Percentiles rank a stretch among this genome's conserved stretches.
These are phyloP conservation scores for Drosophila borborema DNA, from an alignment of 2,888 invertebrate species.

Conservation along the genomic window DNA sequence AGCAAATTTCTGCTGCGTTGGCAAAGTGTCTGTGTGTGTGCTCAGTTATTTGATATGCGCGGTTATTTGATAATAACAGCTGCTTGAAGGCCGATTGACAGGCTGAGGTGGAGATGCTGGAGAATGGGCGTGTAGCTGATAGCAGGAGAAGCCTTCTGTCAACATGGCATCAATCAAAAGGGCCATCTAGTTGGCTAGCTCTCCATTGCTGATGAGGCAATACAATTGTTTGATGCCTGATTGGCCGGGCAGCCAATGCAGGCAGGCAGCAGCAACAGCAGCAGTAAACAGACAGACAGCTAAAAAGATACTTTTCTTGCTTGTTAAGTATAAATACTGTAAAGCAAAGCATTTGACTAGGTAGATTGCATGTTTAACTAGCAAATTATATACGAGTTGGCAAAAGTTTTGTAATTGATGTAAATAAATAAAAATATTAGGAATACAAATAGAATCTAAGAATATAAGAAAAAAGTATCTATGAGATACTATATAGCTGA, in stretches of 20 bases:
- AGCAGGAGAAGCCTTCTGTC: constrained; percentile 29
- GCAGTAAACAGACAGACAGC: constrained; percentile 23
- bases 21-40: constrained; percentile 69
- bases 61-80: constrained; percentile 79
- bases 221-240: constrained; percentile 69
- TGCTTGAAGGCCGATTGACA: constrained; percentile 42
- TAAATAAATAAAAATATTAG: too few species aligned
- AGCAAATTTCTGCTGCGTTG: constrained; percentile 59
- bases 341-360: background rate
- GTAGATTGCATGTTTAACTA: background rate
- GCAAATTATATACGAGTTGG: background rate
- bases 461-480: too few species aligned
- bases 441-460: background rate
- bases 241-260: constrained; percentile 54
- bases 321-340: constrained; percentile 8
- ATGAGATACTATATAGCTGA: too few species aligned
- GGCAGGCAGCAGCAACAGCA: constrained; percentile 9
- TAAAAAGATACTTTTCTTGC: constrained; percentile 29
- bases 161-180: constrained; percentile 66
- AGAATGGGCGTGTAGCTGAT: background rate
- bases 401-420: background rate
- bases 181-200: constrained; percentile 47
- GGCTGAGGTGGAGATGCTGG: background rate
- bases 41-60: constrained; percentile 78
- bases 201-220: constrained; percentile 65